Conservation (phyloP, 1,140 invertebrate species). For the Stegodyphus dumicola region DNA sequence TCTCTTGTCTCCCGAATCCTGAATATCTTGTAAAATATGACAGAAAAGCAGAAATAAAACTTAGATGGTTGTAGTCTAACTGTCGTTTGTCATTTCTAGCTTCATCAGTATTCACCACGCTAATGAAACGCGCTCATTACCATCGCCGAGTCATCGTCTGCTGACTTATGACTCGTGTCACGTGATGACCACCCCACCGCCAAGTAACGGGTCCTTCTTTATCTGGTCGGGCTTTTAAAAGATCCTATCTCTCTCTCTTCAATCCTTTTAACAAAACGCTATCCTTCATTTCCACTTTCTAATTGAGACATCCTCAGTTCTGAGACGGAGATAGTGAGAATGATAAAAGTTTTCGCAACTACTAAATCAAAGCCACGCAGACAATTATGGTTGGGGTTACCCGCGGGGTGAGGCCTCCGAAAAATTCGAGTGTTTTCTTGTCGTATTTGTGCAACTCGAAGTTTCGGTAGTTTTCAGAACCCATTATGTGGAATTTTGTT, state of each 20-base stretch:
- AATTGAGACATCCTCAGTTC: conserved; percentile 49
- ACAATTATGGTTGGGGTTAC: conserved; percentile 49
- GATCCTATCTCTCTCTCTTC: conserved; percentile 48
- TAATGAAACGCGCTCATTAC: conserved; percentile 56
- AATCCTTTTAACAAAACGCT: conserved; percentile 60
- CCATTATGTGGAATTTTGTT: too few species aligned
- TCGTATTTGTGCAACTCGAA: not conserved
- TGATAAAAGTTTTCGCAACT: conserved; percentile 61
- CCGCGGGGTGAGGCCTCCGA: not conserved
- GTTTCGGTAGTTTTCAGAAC: not conserved
- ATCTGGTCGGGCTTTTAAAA: conserved; percentile 54
- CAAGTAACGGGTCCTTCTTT: conserved; percentile 19
- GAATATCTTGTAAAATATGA: too few species aligned
- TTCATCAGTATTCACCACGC: conserved; percentile 4
- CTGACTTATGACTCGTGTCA: conserved; percentile 33
- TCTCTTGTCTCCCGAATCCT: too few species aligned
- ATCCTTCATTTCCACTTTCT: conserved; percentile 54
- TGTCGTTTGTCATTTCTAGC: not conserved
- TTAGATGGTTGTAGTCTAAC: too few species aligned
- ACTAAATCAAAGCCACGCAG: conserved; percentile 50
- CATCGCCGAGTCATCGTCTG: not conserved
- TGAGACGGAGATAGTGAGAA: conserved; percentile 10
- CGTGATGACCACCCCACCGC: conserved; percentile 18
- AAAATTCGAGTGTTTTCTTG: not conserved
- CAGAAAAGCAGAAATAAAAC: too few species aligned